Percentiles rank a stretch among this genome's conserved stretches.
These are phyloP conservation scores for Toxotes chatareus DNA, from an alignment of 2,113 vertebrate genomes.

Conservation along the genomic window DNA sequence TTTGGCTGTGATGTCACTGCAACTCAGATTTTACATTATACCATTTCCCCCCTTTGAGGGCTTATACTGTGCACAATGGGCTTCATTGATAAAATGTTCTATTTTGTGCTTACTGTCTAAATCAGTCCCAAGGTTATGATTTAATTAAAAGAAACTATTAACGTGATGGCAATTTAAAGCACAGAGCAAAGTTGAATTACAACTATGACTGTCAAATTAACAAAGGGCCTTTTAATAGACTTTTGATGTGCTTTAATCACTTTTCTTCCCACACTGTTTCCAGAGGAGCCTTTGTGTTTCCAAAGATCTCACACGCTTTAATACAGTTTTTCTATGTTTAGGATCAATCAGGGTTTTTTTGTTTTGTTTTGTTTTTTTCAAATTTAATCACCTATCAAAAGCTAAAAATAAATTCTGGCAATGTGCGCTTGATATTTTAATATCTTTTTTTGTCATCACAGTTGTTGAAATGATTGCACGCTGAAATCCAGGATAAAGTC, in stretches of 20 bases:
- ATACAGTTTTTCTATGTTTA: conserved; percentile 2
- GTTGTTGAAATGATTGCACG: conserved; percentile 25
- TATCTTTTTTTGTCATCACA: conserved; percentile 12
- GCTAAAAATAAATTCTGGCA: conserved; percentile 22
- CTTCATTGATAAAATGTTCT: conserved; percentile 8
- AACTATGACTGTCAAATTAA: conserved; percentile 11
- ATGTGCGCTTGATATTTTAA: not conserved
- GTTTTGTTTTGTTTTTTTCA: conserved; percentile 8
- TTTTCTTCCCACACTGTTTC: conserved; percentile 1
- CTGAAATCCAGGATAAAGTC: conserved; percentile 47
- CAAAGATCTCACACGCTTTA: conserved; percentile 3
- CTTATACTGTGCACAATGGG: not conserved
- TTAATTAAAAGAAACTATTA: conserved; percentile 2
- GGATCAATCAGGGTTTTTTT: not conserved
- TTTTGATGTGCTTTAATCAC: conserved; percentile 12
- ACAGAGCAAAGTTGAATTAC: conserved; percentile 8
- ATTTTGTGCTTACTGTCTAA: not conserved
- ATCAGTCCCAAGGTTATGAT: not conserved
- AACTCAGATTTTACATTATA: not conserved
- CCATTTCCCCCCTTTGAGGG: not conserved
- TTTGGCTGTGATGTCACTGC: conserved; percentile 24
- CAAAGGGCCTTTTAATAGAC: conserved; percentile 5
- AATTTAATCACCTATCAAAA: conserved; percentile 18
- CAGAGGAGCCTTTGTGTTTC: not conserved
- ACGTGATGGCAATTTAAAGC: not conserved